Base-by-base conservation (phyloP, 2,888 invertebrate genomes). In the Drosophila atripex region DNA sequence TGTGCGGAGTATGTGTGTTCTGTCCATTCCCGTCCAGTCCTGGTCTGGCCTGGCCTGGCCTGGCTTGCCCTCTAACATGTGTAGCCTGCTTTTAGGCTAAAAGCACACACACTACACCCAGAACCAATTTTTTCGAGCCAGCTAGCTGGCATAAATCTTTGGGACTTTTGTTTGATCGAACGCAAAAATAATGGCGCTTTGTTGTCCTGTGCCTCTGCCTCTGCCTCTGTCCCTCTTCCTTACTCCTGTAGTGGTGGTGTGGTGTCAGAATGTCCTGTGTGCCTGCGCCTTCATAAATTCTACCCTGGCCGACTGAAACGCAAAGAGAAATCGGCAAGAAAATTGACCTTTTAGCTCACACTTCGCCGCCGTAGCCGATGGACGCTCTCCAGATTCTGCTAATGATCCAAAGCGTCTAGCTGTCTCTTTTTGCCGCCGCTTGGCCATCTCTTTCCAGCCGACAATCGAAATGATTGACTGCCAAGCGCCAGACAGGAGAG, bases 161-260 rank as follows among this genome's bases (percentile, higher is more conserved):
- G 64, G 64, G 72, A 82, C 75, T 85, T 83, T 85, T 87, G 88
- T 87, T 85, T 87, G 83, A 85, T 83, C 88, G 86, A 83, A 87
- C 73, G 75, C 86, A 87, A 80, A 82, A 87, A 72, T 87, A 86
- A 78, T 85, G 78, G 79, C 77, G 77, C 73, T 77, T 71, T 80
- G 84, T 80, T 73, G 64, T 58, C 64, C 64, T 61, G 49, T 18
- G 18, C 64, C 64, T 61, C 46, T 28, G 16, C 58, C 39, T 54
- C 38, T 39, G 12, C 9, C 11, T n/a, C 16, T 12, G 30, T 4
- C 35, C 6, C 38, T 21, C 43, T 32, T 43, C 25, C 30, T 14
- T 55, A 14, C 35, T n/a, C 21, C 14, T 11, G 7, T 51, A 2
- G 16, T n/a, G 23, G 11, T 38, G 21, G 35, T 49, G 11, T 38